Conservation (phyloP, 1,140 invertebrate species). For the Grapholita molesta region DNA sequence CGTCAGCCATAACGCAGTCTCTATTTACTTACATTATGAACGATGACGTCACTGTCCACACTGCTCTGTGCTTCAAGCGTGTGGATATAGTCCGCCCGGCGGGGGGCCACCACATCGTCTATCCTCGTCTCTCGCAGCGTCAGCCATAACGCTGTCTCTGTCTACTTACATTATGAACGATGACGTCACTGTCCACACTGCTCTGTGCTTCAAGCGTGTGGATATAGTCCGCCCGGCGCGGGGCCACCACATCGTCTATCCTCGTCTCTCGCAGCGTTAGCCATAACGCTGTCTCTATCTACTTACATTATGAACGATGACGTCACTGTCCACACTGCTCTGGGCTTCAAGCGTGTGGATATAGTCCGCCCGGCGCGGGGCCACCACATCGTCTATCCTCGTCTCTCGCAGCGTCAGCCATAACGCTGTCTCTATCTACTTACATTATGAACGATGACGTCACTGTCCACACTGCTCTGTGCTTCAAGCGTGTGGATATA, state of each 20-base stretch:
- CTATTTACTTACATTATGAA: no score
- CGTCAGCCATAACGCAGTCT: constrained; percentile 53
- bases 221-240: constrained; percentile 63
- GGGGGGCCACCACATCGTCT: constrained; percentile 61
- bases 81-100: constrained; percentile 66
- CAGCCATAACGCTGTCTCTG: constrained; percentile 56
- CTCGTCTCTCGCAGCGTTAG: constrained; percentile 61
- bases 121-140: constrained; percentile 65
- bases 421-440: constrained; percentile 60
- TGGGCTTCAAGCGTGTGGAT: constrained; percentile 71
- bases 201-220: constrained; percentile 72
- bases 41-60: constrained; percentile 73
- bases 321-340: constrained; percentile 75
- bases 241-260: constrained; percentile 67
- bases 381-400: constrained; percentile 65
- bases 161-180: constrained; percentile 74
- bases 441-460: constrained; percentile 75
- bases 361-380: constrained; percentile 61
- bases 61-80: constrained; percentile 73
- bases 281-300: constrained; percentile 55
- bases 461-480: constrained; percentile 75
- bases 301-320: constrained; percentile 74
- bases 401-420: constrained; percentile 59
- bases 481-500: constrained; percentile 71
- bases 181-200: constrained; percentile 74